These are phyloP conservation scores for Xanthorhoe designata DNA, from an alignment of 2,888 invertebrate genomes.

Conservation along the genomic window DNA sequence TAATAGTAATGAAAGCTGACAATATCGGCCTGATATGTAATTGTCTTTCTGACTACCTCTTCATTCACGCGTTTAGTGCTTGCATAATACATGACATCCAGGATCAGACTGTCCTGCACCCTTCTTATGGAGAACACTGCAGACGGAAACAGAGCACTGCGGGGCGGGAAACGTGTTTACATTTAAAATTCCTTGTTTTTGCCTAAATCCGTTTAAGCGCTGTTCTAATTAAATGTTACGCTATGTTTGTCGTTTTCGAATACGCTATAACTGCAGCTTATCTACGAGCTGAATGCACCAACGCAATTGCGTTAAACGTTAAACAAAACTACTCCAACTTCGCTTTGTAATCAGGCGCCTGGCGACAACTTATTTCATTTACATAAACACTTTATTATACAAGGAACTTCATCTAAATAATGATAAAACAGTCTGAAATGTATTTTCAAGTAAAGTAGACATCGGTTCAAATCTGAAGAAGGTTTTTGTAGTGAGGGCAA, in stretches of 20 bases:
- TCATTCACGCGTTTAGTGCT: too few species aligned
- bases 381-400: slow-evolving; percentile 75
- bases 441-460: neutral
- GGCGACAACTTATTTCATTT: slow-evolving; percentile 78
- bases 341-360: slow-evolving; percentile 77
- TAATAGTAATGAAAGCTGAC: too few species aligned
- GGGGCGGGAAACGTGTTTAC: too few species aligned
- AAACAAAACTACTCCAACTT: slow-evolving; percentile 74
- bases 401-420: slow-evolving; percentile 59
- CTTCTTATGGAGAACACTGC: too few species aligned
- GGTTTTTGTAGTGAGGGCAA: neutral
- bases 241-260: slow-evolving; percentile 3
- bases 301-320: slow-evolving; percentile 68
- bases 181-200: too few species aligned
- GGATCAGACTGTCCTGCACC: too few species aligned
- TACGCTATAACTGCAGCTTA: neutral
- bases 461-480: neutral
- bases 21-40: too few species aligned
- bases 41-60: too few species aligned
- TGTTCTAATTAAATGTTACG: too few species aligned
- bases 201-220: too few species aligned
- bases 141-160: too few species aligned
- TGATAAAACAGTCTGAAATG: neutral
- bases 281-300: slow-evolving; percentile 50
- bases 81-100: too few species aligned